A percentile compares a stretch with the other conserved stretches of the same genome.
Evolutionary conservation across 2,888 invertebrate genomes (phyloP).

Genomic region (Xestia xanthographa): DNA sequence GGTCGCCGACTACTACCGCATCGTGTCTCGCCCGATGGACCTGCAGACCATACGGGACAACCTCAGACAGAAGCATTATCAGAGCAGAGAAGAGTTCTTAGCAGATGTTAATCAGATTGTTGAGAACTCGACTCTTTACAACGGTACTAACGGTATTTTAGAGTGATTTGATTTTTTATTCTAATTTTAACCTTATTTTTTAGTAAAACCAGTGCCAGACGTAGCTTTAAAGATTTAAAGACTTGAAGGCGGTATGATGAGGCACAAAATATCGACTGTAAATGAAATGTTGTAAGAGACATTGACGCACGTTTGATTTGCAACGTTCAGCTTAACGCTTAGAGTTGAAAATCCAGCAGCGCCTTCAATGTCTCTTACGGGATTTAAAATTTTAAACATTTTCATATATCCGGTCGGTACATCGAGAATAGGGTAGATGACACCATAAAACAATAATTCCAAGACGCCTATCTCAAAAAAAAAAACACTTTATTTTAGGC

Average conservation of each 20-base stretch:
- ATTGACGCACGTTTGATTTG: background rate
- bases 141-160: constrained; percentile 90
- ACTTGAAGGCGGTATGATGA: no score
- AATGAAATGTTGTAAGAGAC: background rate
- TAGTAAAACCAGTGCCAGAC: background rate
- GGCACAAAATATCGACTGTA: background rate
- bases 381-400: background rate
- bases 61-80: constrained; percentile 96
- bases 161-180: constrained; percentile 59
- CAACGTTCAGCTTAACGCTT: background rate
- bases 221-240: background rate
- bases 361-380: background rate
- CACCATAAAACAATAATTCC: no score
- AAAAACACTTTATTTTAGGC: no score
- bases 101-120: constrained; percentile 99
- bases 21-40: constrained; percentile 98
- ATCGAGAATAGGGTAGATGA: no score
- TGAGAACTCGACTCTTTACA: constrained; percentile 98
- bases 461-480: no score
- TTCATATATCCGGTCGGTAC: background rate
- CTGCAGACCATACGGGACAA: constrained; percentile 98
- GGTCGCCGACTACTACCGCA: constrained; percentile 98
- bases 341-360: background rate
- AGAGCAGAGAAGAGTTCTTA: constrained; percentile 98
- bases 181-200: constrained; percentile 22